Conservation (phyloP, 2,797 vertebrate species). For the Graptemys geographica region DNA sequence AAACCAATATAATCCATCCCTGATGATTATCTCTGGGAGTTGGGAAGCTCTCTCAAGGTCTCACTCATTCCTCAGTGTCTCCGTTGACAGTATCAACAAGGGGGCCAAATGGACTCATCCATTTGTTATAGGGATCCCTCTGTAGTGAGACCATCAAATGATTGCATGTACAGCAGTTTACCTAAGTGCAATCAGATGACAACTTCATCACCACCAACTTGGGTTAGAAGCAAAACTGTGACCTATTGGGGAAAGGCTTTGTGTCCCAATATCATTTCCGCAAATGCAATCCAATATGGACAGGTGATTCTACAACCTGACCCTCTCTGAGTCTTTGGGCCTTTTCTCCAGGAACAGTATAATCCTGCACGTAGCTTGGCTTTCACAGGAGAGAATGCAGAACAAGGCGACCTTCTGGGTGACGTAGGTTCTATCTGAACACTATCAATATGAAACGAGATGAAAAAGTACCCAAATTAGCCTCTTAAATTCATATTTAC, state of each 20-base stretch:
- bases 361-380: neutral
- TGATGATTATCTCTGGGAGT: neutral
- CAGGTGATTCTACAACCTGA: neutral
- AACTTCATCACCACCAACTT: neutral
- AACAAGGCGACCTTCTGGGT: neutral
- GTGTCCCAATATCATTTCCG: neutral
- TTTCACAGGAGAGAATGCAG: neutral
- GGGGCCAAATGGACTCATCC: neutral
- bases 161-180: neutral
- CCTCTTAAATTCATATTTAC: neutral
- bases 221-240: neutral
- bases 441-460: neutral
- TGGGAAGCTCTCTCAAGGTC: neutral
- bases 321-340: neutral
- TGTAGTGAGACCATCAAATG: neutral
- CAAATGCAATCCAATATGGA: neutral
- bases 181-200: neutral
- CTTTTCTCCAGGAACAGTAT: neutral
- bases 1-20: rapidly evolving
- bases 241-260: neutral
- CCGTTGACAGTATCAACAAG: neutral
- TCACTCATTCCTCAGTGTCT: neutral
- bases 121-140: neutral
- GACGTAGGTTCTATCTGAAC: neutral
- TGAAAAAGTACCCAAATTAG: neutral